Evolutionary conservation across 2,797 vertebrate species (phyloP).

Genomic region (Rachycentron canadum): DNA sequence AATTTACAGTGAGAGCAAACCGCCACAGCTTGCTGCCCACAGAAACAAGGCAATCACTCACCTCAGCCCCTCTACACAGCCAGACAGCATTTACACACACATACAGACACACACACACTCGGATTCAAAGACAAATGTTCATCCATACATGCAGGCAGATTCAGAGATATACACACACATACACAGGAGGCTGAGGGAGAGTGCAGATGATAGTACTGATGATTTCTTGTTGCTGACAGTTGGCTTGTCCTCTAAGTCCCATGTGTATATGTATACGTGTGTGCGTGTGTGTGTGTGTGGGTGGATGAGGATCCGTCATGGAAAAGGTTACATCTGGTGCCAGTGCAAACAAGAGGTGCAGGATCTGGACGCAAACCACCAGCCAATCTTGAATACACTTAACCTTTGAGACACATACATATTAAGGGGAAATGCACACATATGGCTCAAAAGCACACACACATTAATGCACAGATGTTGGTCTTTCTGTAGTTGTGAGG

Average conservation of each 20-base stretch:
- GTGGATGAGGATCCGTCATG: constrained; percentile 61
- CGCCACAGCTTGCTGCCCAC: constrained; percentile 71
- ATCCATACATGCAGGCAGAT: constrained; percentile 21
- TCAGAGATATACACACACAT: constrained; percentile 3
- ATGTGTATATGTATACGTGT: not conserved
- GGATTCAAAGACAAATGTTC: constrained; percentile 21
- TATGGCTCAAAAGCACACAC: constrained; percentile 4
- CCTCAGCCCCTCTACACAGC: constrained; percentile 58
- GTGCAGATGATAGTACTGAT: constrained; percentile 59
- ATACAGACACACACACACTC: constrained; percentile 9
- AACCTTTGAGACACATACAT: constrained; percentile 61
- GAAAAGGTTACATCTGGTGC: constrained; percentile 75
- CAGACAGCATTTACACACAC: constrained; percentile 40
- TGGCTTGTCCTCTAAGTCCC: constrained; percentile 56
- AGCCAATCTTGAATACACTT: constrained; percentile 75
- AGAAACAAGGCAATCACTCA: constrained; percentile 84
- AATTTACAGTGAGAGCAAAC: constrained; percentile 81
- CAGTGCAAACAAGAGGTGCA: constrained; percentile 71
- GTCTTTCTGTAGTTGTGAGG: too few species aligned
- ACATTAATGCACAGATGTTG: not conserved
- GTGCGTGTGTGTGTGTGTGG: constrained; percentile 9
- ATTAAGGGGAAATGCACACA: constrained; percentile 48
- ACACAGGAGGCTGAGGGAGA: constrained; percentile 4
- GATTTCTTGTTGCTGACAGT: constrained; percentile 74
- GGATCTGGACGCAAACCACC: constrained; percentile 71